Percentiles rank a stretch among this genome's conserved stretches.
Evolutionary conservation across 2,888 invertebrate species (phyloP).

Genomic region (Pachydiplax longipennis): DNA sequence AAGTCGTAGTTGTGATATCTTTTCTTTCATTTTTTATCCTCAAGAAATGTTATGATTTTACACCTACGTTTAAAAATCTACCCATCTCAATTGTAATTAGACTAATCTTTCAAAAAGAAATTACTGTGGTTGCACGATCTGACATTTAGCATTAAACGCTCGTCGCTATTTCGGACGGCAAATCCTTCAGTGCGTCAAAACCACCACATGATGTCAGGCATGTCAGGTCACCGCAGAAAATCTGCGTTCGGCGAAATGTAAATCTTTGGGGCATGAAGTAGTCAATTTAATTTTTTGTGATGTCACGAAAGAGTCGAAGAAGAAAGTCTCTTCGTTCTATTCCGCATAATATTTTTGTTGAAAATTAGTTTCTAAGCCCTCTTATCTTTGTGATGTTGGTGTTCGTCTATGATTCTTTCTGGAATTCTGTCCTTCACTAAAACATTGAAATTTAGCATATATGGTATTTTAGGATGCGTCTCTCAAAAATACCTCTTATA

Average conservation of each 20-base stretch:
- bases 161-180: neutral
- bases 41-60: no score
- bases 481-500: slow-evolving; percentile 69
- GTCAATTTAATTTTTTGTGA: slow-evolving; percentile 2
- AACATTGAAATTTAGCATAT: neutral
- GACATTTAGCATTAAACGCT: no score
- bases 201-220: neutral
- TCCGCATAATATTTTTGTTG: neutral
- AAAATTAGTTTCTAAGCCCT: neutral
- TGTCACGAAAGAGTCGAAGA: slow-evolving; percentile 13
- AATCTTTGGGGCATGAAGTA: neutral
- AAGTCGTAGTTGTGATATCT: no score
- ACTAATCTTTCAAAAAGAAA: no score
- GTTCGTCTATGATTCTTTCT: neutral
- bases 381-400: neutral
- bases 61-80: no score
- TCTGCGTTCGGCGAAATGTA: slow-evolving; percentile 9
- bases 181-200: neutral
- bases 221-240: neutral
- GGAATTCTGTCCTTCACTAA: neutral
- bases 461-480: slow-evolving; percentile 64
- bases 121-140: no score
- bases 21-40: no score
- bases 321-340: neutral
- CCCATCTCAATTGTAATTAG: no score